Evolutionary conservation across 2,888 invertebrate species (phyloP).

Genomic region (Drosophila peninsularis): DNA sequence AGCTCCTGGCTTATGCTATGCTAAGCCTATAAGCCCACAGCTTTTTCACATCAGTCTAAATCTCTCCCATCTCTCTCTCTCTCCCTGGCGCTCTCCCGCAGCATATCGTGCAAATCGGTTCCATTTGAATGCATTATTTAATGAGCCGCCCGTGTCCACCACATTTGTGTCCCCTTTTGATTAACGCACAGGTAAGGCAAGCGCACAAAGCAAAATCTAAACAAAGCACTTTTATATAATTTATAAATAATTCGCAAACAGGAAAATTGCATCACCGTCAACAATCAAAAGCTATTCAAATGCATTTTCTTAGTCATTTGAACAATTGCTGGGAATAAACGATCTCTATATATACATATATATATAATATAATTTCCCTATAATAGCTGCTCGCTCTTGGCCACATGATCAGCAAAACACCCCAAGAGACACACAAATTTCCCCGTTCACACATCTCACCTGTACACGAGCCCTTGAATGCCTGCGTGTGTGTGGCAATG

Average conservation of each 20-base stretch:
- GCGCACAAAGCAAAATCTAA: constrained; percentile 3
- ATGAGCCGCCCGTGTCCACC: constrained; percentile 23
- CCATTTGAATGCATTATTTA: constrained; percentile 62
- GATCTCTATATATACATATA: neutral
- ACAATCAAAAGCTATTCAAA: constrained; percentile 20
- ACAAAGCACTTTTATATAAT: constrained; percentile 53
- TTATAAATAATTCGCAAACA: constrained; percentile 54
- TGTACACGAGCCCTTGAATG: constrained; percentile 23
- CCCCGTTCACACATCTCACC: constrained; percentile 26
- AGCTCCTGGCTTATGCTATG: neutral
- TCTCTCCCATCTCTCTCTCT: neutral
- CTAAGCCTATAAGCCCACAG: neutral
- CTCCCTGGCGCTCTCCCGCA: neutral
- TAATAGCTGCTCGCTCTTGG: constrained; percentile 12
- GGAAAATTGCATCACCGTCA: constrained; percentile 62
- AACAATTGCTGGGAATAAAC: constrained; percentile 41
- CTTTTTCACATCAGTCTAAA: neutral
- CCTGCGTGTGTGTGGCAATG: neutral
- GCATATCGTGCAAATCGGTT: constrained; percentile 40
- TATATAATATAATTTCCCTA: neutral
- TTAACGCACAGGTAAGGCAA: constrained; percentile 13
- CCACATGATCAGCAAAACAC: constrained; percentile 48
- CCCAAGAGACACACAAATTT: constrained; percentile 21
- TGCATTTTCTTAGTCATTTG: constrained; percentile 38
- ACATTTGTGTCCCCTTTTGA: constrained; percentile 32